Evolutionary conservation across 2,797 vertebrate genomes (phyloP).

Genomic region (Karalla daura): DNA sequence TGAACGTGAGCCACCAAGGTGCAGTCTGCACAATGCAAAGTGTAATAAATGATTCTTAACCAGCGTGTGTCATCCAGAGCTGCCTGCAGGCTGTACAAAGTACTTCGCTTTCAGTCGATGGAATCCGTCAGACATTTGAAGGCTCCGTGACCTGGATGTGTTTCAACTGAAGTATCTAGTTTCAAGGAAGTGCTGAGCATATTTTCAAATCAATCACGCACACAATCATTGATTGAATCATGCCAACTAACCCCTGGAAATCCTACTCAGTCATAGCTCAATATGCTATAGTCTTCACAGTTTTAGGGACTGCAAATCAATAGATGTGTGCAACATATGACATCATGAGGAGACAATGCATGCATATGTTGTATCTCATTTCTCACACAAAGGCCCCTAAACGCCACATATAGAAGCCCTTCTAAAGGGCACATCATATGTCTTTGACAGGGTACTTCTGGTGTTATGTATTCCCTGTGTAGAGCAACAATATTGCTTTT

Average conservation of each 20-base stretch:
- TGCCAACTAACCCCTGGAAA: slow-evolving; percentile 1
- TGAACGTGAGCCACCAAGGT: background rate
- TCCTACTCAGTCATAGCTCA: background rate
- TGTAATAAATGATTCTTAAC: background rate
- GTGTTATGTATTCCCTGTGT: background rate
- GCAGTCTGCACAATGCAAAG: background rate
- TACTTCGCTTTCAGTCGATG: background rate
- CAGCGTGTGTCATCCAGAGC: background rate
- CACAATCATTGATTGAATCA: background rate
- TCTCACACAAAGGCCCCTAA: background rate
- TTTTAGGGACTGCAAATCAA: background rate
- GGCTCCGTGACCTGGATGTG: background rate
- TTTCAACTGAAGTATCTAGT: background rate
- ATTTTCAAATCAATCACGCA: slow-evolving; percentile 2
- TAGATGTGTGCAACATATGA: background rate
- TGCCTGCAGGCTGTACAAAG: too few relatives aligned
- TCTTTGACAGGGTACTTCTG: background rate
- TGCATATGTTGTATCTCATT: background rate
- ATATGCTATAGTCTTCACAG: background rate
- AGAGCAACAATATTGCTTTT: background rate
- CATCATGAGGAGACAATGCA: background rate
- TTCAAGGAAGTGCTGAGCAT: background rate
- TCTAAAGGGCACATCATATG: background rate
- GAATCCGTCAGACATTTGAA: background rate
- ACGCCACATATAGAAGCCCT: background rate